Evolutionary conservation across 2,888 invertebrate genomes (phyloP).

Genomic region (Zele albiditarsus): DNA sequence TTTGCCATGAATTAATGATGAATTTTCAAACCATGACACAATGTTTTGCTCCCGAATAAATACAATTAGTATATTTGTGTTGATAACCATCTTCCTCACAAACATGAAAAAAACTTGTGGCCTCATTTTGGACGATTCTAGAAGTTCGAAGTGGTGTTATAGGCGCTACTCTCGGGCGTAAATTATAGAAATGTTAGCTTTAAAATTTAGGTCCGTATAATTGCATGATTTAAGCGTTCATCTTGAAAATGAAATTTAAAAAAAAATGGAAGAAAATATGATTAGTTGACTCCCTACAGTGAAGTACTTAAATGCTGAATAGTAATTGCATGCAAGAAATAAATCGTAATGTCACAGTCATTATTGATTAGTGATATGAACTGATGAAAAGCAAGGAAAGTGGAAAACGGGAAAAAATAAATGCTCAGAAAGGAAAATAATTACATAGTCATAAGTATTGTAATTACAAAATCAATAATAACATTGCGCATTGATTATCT

Average conservation of each 20-base stretch:
- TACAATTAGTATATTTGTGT: constrained; percentile 2
- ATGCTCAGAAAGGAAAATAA: neutral
- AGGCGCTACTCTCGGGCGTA: neutral
- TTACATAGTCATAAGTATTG: neutral
- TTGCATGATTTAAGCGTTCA: neutral
- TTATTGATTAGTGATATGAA: neutral
- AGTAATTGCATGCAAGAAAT: neutral
- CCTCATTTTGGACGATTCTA: constrained; percentile 29
- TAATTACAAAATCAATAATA: neutral
- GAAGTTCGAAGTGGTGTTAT: neutral
- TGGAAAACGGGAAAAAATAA: neutral
- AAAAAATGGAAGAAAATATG: neutral
- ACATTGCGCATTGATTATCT: neutral
- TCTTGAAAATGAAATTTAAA: constrained; percentile 18
- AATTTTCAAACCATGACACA: constrained; percentile 20
- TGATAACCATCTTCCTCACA: too few relatives aligned
- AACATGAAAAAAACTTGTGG: constrained; percentile 56
- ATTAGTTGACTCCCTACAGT: neutral
- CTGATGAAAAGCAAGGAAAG: too few relatives aligned
- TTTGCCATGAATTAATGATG: constrained; percentile 34
- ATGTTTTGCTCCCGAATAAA: constrained; percentile 19
- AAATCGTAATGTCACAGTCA: neutral
- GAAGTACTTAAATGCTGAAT: too few relatives aligned
- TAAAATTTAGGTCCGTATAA: neutral
- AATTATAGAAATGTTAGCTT: neutral